Evolutionary conservation across 1,140 invertebrate genomes (phyloP), one percentile per base, ranked within the genome.

Genomic region (Lordiphosa stackelbergi): DNA sequence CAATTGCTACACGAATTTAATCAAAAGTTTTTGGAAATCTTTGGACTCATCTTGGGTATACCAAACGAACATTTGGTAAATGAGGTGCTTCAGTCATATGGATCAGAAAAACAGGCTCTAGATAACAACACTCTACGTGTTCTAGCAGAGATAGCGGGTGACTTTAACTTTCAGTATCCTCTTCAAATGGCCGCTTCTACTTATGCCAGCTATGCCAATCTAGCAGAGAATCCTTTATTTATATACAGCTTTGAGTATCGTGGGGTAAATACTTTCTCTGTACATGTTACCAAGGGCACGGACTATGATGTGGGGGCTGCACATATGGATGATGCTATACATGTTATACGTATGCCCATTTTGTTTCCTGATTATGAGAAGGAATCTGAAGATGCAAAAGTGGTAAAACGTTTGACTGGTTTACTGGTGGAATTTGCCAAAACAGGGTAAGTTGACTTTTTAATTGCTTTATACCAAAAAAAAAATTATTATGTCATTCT

Each of bases 251-350:
- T 69, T 36, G 73, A 65, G 3, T 77, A 61, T n/a, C 8, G 4
- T 0, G 61, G 69, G 0, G 3, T 47, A 3, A 4, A 45, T 5
- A 47, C 64, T 0, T 13, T 55, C 0, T 3, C 24, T 0, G 0
- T 60, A 0, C 28, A 31, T 8, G 7, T 48, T 3, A 28, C 37
- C n/a, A 34, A 40, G 0, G 46, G 40, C 1, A 12, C 37, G 0
- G 31, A 48, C 2, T 47, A 41, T 4, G 53, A 73, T 0, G 52
- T 73, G 11, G 72, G 78, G 3, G 53, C 77, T 5, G 51, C 31
- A 4, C 85, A 87, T 46, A 53, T 66, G 68, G 85, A 87, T 37
- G 85, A 87, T 46, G 54, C 51, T 0, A 4, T 86, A 1, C 85
- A 86, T 19, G 45, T 65, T 0, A 54, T 87, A 16, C 11, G 53